Percentiles rank a stretch among this genome's conserved stretches.
Evolutionary conservation across 2,888 invertebrate genomes (phyloP).

Genomic region (Drosophila lacicola): DNA sequence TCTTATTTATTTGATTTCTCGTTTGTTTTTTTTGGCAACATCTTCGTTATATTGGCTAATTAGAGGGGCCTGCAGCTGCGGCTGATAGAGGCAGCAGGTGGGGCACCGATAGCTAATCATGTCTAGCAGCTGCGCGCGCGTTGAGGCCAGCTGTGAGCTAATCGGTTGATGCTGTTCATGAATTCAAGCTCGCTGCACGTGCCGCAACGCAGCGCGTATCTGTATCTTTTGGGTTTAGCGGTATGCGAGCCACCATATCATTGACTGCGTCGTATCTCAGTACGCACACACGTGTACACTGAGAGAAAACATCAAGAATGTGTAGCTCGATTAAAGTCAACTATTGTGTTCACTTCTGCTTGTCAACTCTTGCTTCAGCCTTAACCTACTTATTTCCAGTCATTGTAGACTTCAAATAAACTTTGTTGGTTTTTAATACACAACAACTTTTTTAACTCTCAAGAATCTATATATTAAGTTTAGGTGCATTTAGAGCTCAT

Average conservation of each 20-base stretch:
- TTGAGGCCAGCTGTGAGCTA: conserved; percentile 37
- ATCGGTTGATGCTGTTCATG: conserved; percentile 32
- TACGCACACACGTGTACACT: conserved; percentile 4
- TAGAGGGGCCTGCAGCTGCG: conserved; percentile 25
- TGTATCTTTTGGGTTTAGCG: conserved; percentile 18
- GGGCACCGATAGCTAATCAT: conserved; percentile 25
- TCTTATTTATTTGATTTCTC: neutral
- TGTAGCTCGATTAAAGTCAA: no score
- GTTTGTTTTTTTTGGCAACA: conserved; percentile 45
- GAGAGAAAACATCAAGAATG: neutral
- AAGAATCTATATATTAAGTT: no score
- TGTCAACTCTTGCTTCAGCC: no score
- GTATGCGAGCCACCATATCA: conserved; percentile 36
- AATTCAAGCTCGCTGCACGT: conserved; percentile 46
- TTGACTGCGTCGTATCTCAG: neutral
- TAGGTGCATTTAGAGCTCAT: no score
- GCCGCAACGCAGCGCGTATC: conserved; percentile 26
- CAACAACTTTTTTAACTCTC: no score
- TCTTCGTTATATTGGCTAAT: conserved; percentile 35
- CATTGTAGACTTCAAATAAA: no score
- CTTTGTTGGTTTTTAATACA: no score
- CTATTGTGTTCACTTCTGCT: no score
- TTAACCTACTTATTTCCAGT: no score
- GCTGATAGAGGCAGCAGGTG: neutral
- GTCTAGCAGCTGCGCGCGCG: conserved; percentile 34